Evolutionary conservation across 2,113 vertebrate genomes (phyloP).

Genomic region (Ictalurus punctatus): DNA sequence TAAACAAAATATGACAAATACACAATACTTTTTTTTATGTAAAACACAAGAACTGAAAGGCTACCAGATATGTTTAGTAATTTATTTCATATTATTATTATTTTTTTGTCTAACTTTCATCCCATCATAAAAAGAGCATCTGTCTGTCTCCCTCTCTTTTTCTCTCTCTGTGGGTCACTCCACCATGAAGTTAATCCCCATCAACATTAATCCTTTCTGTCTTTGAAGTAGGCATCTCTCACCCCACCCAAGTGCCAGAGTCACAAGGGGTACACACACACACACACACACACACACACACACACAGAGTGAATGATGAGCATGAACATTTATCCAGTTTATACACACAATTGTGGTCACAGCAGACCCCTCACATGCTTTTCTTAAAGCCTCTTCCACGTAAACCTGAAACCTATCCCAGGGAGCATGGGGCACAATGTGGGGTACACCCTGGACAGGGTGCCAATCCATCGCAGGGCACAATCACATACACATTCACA

Average conservation of each 20-base stretch:
- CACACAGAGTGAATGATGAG: conserved; percentile 50
- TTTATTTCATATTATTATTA: not conserved
- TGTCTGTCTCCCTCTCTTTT: not conserved
- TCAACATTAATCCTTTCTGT: conserved; percentile 49
- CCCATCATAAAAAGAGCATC: not conserved
- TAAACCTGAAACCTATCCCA: no score
- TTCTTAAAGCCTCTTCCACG: not conserved
- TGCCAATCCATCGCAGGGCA: no score
- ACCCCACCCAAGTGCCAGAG: conserved; percentile 34
- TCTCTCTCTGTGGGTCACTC: conserved; percentile 37
- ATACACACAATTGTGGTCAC: conserved; percentile 10
- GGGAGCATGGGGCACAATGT: no score
- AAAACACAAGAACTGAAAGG: not conserved
- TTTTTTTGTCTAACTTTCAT: not conserved
- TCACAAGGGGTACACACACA: not conserved
- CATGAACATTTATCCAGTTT: conserved; percentile 52
- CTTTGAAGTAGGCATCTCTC: conserved; percentile 49
- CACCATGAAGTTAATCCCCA: conserved; percentile 47
- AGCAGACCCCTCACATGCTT: not conserved
- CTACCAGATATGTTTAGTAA: not conserved
- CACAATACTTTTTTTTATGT: not conserved
- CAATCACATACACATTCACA: no score
- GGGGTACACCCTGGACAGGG: no score
- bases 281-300: conserved; percentile 19
- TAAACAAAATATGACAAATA: not conserved